Evolutionary conservation across 2,113 vertebrate genomes (phyloP), one percentile per base, ranked within the genome.

Genomic region (Tetrax tetrax): DNA sequence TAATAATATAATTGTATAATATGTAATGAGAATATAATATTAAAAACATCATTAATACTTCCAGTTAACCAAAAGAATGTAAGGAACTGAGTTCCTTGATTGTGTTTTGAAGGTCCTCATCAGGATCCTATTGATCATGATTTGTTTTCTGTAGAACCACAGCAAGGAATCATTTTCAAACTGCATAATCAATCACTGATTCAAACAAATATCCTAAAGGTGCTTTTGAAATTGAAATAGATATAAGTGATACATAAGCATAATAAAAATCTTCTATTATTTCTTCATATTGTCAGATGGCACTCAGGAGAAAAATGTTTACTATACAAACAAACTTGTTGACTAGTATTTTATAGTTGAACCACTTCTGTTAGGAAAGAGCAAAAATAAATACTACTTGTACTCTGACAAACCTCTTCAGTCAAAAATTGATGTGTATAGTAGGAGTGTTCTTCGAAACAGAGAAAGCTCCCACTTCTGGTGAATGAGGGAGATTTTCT

Each of bases 311-410:
- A 74, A 68, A 70, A 74, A 74, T 83, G 17, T 70, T 94, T 89
- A 79, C 41, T 59, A 14, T 77, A 54, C 28, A 93, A 80, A 90
- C 56, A 87, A 88, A 80, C 38, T 56, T 95, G 48, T 90, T 95
- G 94, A 72, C 75, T 27, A 64, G 1, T 75, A 59, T 85, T 75
- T 77, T 74, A 23, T 3, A 78, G 27, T 3, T 76, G n/a, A 65
- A 71, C 47, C 24, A 22, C 41, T 92, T 72, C 35, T 92, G 51
- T 50, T 86, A 75, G 53, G 68, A 78, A 89, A 68, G 48, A 93
- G 45, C 27, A 74, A 94, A 95, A 83, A 80, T 22, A 72, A 78
- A 68, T 69, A 33, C 20, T 72, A 4, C 14, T 77, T 37, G 8
- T 88, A 18, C 14, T 81, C 27, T 14, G 27, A 56, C 51, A 38